Evolutionary conservation across 2,797 vertebrate genomes (phyloP), one percentile per base, ranked within the genome.

Genomic region (Chelmon rostratus): DNA sequence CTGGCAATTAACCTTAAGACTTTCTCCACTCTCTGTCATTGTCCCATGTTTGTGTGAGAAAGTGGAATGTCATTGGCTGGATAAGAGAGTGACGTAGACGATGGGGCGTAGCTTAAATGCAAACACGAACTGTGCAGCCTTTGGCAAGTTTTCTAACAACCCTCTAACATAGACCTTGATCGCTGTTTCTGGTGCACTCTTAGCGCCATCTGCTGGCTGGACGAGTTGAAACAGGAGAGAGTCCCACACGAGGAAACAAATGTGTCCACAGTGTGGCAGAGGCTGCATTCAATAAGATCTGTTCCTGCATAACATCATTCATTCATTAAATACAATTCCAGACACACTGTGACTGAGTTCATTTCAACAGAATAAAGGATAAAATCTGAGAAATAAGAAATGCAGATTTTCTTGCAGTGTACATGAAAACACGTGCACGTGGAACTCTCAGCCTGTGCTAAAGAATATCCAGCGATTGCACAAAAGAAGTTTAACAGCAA

Each of bases 161-260:
- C 56, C 38, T 68, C 33, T 23, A 52, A 71, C 63, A 25, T 49
- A 66, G 68, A 81, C 76, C 74, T 81, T 68, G 64, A 70, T 78
- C 67, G 2, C 21, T 50, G 54, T 52, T 31, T 74, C 44, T 3
- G 46, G 37, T 83, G 83, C 37, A 42, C 18, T 23, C 4, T 6
- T 28, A 68, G 78, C 83, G 82, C 87, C 88, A 75, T 35, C 88
- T 91, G 67, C 65, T 78, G 90, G 65, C 8, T 5, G 49, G 46
- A 16, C 19, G 67, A 52, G 38, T 40, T 25, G 1, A 65, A 37
- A 8, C 69, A 73, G 15, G 28, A 53, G 16, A 5, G 23, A 52
- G 28, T 18, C 16, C 7, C 5, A 18, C 16, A 64, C 31, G 15
- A 6, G 13, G 3, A 16, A 5, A 28, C 19, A 25, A 2, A 62